A percentile compares a stretch with the other conserved stretches of the same genome.
Evolutionary conservation across 2,888 invertebrate species (phyloP).

Genomic region (Hermodice carunculata): DNA sequence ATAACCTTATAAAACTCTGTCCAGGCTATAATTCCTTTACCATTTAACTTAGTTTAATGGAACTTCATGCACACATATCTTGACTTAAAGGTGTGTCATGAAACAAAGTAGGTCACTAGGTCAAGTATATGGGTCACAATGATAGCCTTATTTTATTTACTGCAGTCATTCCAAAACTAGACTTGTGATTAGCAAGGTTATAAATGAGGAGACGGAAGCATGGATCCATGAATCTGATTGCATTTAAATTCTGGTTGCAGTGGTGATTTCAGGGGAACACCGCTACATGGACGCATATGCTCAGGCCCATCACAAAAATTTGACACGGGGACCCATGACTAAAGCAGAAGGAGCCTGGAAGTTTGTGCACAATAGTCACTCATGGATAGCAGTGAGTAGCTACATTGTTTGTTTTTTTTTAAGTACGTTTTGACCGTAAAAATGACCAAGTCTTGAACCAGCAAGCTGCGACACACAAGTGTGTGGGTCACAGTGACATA

Average conservation of each 20-base stretch:
- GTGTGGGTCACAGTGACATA: too few relatives aligned
- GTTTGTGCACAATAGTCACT: background rate
- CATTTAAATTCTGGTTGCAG: conserved; percentile 47
- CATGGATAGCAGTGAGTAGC: background rate
- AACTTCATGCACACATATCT: too few relatives aligned
- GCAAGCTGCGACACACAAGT: too few relatives aligned
- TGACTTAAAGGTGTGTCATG: too few relatives aligned
- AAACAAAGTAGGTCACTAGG: too few relatives aligned
- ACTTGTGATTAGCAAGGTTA: too few relatives aligned
- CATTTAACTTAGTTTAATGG: too few relatives aligned
- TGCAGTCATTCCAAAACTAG: too few relatives aligned
- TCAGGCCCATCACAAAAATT: conserved; percentile 51
- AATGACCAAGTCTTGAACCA: too few relatives aligned
- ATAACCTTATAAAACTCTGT: too few relatives aligned
- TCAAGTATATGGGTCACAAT: background rate
- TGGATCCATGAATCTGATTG: background rate
- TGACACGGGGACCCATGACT: conserved; percentile 27
- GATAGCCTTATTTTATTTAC: background rate
- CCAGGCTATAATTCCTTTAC: too few relatives aligned
- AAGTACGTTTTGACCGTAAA: background rate
- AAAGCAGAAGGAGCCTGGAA: background rate
- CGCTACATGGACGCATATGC: conserved; percentile 53
- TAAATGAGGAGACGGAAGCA: too few relatives aligned
- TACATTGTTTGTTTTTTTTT: conserved; percentile 7
- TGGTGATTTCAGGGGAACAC: conserved; percentile 58